Evolutionary conservation across 2,113 vertebrate species (phyloP).

Genomic region (Capreolus pygargus): DNA sequence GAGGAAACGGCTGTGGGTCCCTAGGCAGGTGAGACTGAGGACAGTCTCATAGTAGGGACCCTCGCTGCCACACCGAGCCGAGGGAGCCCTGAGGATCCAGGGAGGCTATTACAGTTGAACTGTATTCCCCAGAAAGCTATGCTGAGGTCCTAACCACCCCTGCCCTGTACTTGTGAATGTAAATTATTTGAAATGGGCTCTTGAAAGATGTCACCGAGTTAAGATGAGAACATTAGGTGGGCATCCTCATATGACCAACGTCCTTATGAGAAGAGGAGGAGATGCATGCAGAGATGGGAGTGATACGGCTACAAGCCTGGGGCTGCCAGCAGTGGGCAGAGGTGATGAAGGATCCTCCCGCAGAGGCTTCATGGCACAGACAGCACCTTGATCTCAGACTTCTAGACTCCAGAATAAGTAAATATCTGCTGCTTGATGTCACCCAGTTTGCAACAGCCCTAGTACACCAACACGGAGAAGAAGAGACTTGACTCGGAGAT

Average conservation of each 20-base stretch:
- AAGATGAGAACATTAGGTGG: not conserved
- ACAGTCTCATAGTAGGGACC: not conserved
- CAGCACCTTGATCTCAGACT: not conserved
- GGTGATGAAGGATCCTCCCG: accelerated
- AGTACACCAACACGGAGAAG: not conserved
- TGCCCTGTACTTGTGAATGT: not conserved
- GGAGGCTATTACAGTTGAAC: not conserved
- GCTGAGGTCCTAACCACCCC: not conserved
- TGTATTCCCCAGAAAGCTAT: not conserved
- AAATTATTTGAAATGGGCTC: not conserved
- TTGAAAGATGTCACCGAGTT: not conserved
- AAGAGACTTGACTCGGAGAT: not conserved
- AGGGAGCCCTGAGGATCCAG: not conserved
- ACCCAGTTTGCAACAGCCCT: not conserved
- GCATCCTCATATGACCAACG: accelerated
- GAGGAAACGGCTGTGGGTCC: not conserved
- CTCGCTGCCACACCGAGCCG: not conserved
- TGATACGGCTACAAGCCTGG: accelerated
- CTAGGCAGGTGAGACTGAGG: not conserved
- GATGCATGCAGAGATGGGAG: accelerated
- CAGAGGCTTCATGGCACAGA: not conserved
- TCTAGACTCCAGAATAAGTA: not conserved
- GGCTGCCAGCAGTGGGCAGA: not conserved
- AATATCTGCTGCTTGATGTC: not conserved
- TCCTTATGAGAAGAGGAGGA: not conserved